Evolutionary conservation across 2,797 vertebrate species (phyloP).

Genomic region (Ciconia nigra): DNA sequence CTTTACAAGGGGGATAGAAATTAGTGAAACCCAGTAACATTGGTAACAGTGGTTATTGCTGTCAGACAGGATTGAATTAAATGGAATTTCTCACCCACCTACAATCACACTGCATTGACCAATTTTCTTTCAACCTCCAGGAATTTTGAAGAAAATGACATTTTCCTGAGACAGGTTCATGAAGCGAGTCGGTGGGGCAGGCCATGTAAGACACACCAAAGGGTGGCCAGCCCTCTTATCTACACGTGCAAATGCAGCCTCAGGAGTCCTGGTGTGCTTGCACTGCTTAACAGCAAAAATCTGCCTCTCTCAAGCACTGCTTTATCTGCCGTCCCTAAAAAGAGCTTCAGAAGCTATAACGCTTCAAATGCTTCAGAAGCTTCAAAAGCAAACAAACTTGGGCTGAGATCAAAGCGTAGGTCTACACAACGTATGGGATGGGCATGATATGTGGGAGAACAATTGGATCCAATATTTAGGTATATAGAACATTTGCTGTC

Average conservation of each 20-base stretch:
- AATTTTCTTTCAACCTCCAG: neutral
- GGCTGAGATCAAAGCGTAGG: constrained; percentile 38
- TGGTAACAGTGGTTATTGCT: neutral
- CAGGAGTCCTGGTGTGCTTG: neutral
- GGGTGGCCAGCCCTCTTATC: neutral
- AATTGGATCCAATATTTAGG: constrained; percentile 47
- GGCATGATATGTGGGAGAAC: neutral
- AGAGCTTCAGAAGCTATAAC: constrained; percentile 4
- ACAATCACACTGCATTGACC: neutral
- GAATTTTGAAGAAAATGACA: neutral
- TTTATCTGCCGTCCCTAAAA: constrained; percentile 26
- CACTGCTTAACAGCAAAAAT: neutral
- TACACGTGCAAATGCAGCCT: neutral
- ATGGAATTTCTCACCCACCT: neutral
- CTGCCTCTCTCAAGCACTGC: neutral
- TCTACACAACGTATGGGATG: neutral
- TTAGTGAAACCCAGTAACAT: neutral
- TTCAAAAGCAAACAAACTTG: constrained; percentile 19
- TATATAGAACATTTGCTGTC: neutral
- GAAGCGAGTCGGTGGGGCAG: rapidly evolving
- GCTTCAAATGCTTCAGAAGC: neutral
- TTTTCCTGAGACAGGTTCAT: neutral
- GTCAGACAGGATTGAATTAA: neutral
- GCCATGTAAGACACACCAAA: neutral
- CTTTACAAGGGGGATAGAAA: neutral